Evolutionary conservation across 2,888 invertebrate species (phyloP).

Genomic region (Macaria notata): DNA sequence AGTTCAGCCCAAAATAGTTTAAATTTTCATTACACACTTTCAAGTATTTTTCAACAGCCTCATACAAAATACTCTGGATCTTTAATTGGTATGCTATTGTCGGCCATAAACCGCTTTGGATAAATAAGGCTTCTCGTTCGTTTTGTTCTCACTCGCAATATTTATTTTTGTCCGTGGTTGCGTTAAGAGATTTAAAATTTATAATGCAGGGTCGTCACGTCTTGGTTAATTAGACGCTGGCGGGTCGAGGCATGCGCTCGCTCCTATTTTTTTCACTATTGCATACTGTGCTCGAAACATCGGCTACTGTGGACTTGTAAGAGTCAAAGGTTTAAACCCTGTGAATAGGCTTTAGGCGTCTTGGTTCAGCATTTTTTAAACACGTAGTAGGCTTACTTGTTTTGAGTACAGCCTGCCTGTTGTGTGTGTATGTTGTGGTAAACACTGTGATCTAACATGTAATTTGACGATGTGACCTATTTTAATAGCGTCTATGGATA

Average conservation of each 20-base stretch:
- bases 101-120: slow-evolving; percentile 34
- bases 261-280: slow-evolving; percentile 59
- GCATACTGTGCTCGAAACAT: slow-evolving; percentile 40
- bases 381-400: too few species aligned
- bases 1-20: too few species aligned
- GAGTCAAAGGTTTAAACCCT: too few species aligned
- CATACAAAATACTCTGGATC: not conserved
- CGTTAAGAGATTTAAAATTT: slow-evolving; percentile 69
- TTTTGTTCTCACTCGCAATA: slow-evolving; percentile 43
- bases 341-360: too few species aligned
- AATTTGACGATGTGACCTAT: too few species aligned
- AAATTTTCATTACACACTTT: too few species aligned
- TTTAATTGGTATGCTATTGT: slow-evolving; percentile 35
- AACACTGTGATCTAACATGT: too few species aligned
- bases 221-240: slow-evolving; percentile 72
- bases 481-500: too few species aligned
- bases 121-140: slow-evolving; percentile 31
- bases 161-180: slow-evolving; percentile 52
- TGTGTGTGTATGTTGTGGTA: too few species aligned
- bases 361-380: too few species aligned
- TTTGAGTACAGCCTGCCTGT: too few species aligned
- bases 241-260: slow-evolving; percentile 52
- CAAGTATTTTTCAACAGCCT: too few species aligned
- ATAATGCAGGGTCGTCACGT: slow-evolving; percentile 72
- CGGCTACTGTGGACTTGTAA: not conserved